Conservation (phyloP, 2,888 invertebrate species). For the Aphelenchoides bicaudatus region DNA sequence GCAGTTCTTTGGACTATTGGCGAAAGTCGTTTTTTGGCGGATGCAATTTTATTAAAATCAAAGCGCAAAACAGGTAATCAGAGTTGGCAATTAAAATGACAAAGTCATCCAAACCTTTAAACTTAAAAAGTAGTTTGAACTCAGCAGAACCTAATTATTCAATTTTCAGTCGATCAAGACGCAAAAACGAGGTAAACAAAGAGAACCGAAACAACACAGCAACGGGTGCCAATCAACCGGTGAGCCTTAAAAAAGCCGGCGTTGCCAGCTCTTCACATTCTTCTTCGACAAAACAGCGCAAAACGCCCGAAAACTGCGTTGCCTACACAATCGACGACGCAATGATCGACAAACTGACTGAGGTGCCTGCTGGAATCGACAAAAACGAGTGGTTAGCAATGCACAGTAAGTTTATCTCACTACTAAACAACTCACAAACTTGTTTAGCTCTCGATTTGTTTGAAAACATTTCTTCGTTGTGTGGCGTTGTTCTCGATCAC, state of each 20-base stretch:
- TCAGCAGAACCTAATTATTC: neutral
- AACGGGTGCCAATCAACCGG: conserved; percentile 14
- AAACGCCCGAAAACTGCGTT: conserved; percentile 43
- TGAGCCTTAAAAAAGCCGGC: conserved; percentile 23
- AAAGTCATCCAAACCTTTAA: neutral
- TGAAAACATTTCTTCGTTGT: conserved; percentile 96
- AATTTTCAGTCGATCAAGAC: conserved; percentile 42
- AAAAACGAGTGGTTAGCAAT: conserved; percentile 99
- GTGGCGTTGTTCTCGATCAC: conserved; percentile 96
- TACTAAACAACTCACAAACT: neutral
- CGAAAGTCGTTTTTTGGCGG: conserved; percentile 18
- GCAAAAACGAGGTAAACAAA: conserved; percentile 36
- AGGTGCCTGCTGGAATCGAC: conserved; percentile 89
- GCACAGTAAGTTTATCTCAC: conserved; percentile 73
- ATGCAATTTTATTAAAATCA: conserved; percentile 24
- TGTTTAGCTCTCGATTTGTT: conserved; percentile 68
- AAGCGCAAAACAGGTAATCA: conserved; percentile 21
- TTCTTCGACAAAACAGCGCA: conserved; percentile 30
- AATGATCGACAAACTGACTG: conserved; percentile 81
- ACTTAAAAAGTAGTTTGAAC: neutral
- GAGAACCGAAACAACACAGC: conserved; percentile 21
- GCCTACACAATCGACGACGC: conserved; percentile 57
- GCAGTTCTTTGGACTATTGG: conserved; percentile 21
- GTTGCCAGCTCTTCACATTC: conserved; percentile 23
- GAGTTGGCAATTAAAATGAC: neutral